Evolutionary conservation across 2,113 vertebrate genomes (phyloP), one percentile per base, ranked within the genome.

Genomic region (Syngnathus floridae): DNA sequence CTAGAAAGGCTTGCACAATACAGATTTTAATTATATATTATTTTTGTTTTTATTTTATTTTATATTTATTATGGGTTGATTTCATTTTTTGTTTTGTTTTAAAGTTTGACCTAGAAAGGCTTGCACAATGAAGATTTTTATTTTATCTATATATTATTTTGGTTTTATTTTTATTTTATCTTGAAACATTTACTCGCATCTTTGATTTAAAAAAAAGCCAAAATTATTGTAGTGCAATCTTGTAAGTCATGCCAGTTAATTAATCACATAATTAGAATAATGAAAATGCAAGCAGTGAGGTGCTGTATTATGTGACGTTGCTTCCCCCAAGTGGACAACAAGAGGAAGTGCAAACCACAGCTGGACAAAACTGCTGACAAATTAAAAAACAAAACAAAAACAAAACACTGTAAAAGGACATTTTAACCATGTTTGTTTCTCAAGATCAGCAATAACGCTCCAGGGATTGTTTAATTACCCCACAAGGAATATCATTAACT

Each of bases 301-400:
- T 49, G 1, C 22, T 35, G 7, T 1, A 56, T 56, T 64, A 51
- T 77, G 66, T 71, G 73, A 65, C 43, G 78, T 31, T 88, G 79
- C 87, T 85, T 84, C 88, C 87, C 83, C 80, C 87, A 64, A 80
- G 81, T 85, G 90, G 82, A 71, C 49, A 77, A 3, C 46, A 31
- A 0, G 2, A 13, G n/a, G 3, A 13, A 60, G 37, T 41, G 37
- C 37, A 59, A 17, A 4, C 35, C 17, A 38, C 11, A 56, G 48
- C 5, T 26, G 16, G 31, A 58, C 38, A 58, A 8, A 38, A 38
- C 36, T 17, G 19, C 36, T n/a, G 31, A 7, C 55, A 17, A 17
- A 14, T 31, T 1, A 55, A 55, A 14, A 4, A 26, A 13, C 17
- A 3, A 46, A 19, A 16, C 5, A 48, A 49, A 10, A 49, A 49